Percentiles rank a stretch among this genome's conserved stretches.
These are phyloP conservation scores for Spialia ferax DNA, from an alignment of 2,888 invertebrate genomes.

Conservation along the genomic window DNA sequence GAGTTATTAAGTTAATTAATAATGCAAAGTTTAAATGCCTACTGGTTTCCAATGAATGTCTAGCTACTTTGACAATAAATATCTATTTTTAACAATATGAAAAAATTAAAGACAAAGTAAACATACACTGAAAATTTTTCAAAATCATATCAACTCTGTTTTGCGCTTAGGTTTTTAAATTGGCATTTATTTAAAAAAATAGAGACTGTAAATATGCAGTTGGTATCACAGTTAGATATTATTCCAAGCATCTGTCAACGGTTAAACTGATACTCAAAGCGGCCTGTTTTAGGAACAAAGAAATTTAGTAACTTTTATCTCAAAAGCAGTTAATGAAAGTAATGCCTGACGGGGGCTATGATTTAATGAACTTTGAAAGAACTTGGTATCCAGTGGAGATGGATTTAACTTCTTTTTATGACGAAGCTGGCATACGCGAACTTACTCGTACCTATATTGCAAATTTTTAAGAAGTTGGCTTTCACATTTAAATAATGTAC, in stretches of 20 bases:
- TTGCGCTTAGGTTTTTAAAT: no score
- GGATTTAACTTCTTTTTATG: not conserved
- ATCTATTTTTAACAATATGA: no score
- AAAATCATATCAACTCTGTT: no score
- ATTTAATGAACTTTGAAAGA: conserved; percentile 1
- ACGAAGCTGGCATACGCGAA: not conserved
- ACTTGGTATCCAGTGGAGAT: not conserved
- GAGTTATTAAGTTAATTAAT: not conserved
- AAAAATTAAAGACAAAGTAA: no score
- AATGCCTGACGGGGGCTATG: not conserved
- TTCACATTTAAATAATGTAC: not conserved
- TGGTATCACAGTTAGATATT: no score
- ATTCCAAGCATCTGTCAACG: no score
- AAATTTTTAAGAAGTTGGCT: not conserved
- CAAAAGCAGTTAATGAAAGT: conserved; percentile 1
- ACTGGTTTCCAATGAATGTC: no score
- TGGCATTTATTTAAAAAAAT: no score
- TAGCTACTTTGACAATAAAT: no score
- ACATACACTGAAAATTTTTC: no score
- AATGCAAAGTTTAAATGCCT: not conserved
- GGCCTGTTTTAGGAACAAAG: not conserved
- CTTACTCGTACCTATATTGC: not conserved
- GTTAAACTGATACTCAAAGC: not conserved
- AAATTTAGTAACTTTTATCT: not conserved
- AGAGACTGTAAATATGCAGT: no score